A percentile compares a stretch with the other conserved stretches of the same genome.
Evolutionary conservation across 1,140 invertebrate genomes (phyloP).

Genomic region (Halictus rubicundus): DNA sequence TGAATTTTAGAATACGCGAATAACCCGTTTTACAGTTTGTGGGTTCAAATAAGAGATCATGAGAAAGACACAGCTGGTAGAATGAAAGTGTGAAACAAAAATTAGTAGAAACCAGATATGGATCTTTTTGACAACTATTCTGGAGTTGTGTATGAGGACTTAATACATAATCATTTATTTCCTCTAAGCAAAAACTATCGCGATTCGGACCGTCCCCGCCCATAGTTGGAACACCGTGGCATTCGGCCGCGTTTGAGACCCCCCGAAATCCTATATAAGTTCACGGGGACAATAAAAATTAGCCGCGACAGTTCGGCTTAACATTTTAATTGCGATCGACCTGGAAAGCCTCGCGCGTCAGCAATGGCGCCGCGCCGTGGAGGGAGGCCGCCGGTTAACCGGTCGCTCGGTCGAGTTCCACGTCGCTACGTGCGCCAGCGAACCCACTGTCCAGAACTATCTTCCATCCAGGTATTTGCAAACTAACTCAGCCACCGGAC

Average conservation of each 20-base stretch:
- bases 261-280: slow-evolving; percentile 17
- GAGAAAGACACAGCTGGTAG: too few relatives aligned
- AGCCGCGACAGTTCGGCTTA: slow-evolving; percentile 16
- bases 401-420: too few relatives aligned
- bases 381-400: not conserved
- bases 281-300: slow-evolving; percentile 33
- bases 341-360: slow-evolving; percentile 26
- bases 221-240: not conserved
- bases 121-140: too few relatives aligned
- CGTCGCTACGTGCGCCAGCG: not conserved
- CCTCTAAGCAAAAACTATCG: slow-evolving; percentile 3
- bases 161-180: too few relatives aligned
- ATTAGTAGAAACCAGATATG: too few relatives aligned
- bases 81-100: too few relatives aligned
- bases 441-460: slow-evolving; percentile 44
- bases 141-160: too few relatives aligned
- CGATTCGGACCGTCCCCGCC: not conserved
- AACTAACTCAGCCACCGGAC: slow-evolving; percentile 46
- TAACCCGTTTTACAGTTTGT: too few relatives aligned
- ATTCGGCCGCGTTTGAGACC: not conserved
- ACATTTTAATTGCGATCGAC: slow-evolving; percentile 62
- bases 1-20: too few relatives aligned
- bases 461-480: slow-evolving; percentile 54
- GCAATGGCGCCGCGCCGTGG: not conserved
- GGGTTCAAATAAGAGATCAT: too few relatives aligned